Conservation (phyloP, 2,113 vertebrate genomes). For the Sapayoa aenigma region DNA sequence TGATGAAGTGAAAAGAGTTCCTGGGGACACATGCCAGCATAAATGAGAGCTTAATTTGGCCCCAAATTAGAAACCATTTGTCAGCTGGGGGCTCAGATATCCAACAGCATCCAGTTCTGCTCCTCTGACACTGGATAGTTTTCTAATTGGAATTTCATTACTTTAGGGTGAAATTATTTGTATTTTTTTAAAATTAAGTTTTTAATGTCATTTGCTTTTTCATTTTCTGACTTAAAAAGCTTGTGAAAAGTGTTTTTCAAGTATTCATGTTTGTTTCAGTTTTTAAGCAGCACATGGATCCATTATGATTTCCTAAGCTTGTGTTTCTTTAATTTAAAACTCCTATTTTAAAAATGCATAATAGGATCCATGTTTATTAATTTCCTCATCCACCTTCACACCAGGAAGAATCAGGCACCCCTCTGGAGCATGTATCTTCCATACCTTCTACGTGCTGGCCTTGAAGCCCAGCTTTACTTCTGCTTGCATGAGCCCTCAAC, state of each 20-base stretch:
- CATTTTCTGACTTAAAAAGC: not conserved
- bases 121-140: not conserved
- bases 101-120: not conserved
- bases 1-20: not conserved
- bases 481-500: rapidly evolving
- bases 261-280: not conserved
- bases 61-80: slow-evolving; percentile 33
- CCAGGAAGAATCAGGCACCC: not conserved
- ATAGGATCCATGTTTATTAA: not conserved
- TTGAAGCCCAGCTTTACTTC: not conserved
- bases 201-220: not conserved
- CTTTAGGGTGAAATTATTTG: not conserved
- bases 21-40: not conserved
- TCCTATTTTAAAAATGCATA: not conserved
- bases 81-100: not conserved
- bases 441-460: rapidly evolving
- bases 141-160: not conserved
- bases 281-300: not conserved
- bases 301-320: not conserved
- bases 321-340: not conserved
- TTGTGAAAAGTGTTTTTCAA: not conserved
- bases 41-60: slow-evolving; percentile 21
- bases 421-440: not conserved
- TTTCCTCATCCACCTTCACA: not conserved
- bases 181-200: not conserved